Evolutionary conservation across 2,888 invertebrate species (phyloP).

Genomic region (Priocnemis perturbator): DNA sequence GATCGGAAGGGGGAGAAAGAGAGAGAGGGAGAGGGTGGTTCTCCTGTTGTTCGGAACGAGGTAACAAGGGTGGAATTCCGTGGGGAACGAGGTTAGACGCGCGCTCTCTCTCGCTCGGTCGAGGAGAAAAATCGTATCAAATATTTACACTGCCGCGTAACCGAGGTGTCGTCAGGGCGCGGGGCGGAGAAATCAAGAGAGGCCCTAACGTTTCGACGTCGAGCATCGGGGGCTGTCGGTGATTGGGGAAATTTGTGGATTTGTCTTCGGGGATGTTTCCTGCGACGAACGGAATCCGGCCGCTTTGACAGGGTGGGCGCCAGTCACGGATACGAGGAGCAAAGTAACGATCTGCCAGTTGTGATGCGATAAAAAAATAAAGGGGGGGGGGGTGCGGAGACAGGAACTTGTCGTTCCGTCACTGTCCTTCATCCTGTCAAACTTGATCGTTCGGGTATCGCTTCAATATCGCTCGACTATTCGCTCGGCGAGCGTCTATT

Average conservation of each 20-base stretch:
- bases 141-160: conserved; percentile 57
- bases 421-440: no score
- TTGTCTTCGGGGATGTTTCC: no score
- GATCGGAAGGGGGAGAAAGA: not conserved
- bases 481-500: no score
- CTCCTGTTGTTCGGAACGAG: not conserved
- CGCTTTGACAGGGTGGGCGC: no score
- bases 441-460: no score
- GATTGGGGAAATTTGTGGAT: not conserved
- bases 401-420: no score
- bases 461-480: no score
- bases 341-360: no score
- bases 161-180: conserved; percentile 42
- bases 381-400: no score
- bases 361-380: no score
- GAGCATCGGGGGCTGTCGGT: not conserved
- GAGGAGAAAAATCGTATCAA: conserved; percentile 63
- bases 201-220: not conserved
- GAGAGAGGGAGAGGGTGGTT: conserved; percentile 1
- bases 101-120: conserved; percentile 10
- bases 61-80: conserved; percentile 11
- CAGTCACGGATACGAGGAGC: no score
- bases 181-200: conserved; percentile 51
- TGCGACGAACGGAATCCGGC: no score
- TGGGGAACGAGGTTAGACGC: conserved; percentile 18